These are phyloP conservation scores for Plotosus lineatus DNA, from an alignment of 2,113 vertebrate species.

Conservation along the genomic window DNA sequence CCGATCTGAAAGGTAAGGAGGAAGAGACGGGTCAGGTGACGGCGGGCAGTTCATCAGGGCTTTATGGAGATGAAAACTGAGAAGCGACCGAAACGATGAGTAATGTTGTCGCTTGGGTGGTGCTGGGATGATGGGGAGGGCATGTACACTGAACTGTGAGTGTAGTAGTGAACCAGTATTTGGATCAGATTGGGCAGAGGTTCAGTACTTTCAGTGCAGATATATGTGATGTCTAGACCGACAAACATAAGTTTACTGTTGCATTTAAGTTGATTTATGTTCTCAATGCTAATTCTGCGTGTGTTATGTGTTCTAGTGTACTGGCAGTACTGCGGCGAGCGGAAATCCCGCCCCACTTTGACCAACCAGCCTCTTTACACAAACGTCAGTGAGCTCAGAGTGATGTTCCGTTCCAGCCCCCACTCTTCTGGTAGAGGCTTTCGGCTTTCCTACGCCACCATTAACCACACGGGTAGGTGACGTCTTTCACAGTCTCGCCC, in stretches of 20 bases:
- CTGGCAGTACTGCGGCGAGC: slow-evolving; percentile 76
- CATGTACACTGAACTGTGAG: neutral
- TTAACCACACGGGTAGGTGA: slow-evolving; percentile 77
- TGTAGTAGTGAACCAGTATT: neutral
- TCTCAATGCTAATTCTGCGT: neutral
- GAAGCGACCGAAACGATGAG: neutral
- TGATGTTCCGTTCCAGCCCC: slow-evolving; percentile 78
- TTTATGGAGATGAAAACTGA: slow-evolving; percentile 14
- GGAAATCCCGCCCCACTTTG: slow-evolving; percentile 57
- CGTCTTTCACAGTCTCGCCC: neutral
- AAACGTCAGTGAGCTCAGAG: slow-evolving; percentile 75
- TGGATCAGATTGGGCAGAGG: neutral
- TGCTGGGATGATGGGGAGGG: neutral
- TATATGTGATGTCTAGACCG: neutral
- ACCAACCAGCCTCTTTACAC: slow-evolving; percentile 58
- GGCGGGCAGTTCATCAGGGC: neutral
- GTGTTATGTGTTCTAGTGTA: slow-evolving; percentile 56
- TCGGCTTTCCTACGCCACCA: slow-evolving; percentile 79
- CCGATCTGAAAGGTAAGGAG: slow-evolving; percentile 25
- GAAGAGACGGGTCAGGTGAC: slow-evolving; percentile 38
- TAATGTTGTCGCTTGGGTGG: neutral
- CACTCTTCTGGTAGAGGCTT: slow-evolving; percentile 84
- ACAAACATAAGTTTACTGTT: neutral
- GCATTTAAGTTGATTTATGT: neutral
- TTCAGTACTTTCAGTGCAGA: neutral